Evolutionary conservation across 2,113 vertebrate genomes (phyloP).

Genomic region (Trinectes maculatus): DNA sequence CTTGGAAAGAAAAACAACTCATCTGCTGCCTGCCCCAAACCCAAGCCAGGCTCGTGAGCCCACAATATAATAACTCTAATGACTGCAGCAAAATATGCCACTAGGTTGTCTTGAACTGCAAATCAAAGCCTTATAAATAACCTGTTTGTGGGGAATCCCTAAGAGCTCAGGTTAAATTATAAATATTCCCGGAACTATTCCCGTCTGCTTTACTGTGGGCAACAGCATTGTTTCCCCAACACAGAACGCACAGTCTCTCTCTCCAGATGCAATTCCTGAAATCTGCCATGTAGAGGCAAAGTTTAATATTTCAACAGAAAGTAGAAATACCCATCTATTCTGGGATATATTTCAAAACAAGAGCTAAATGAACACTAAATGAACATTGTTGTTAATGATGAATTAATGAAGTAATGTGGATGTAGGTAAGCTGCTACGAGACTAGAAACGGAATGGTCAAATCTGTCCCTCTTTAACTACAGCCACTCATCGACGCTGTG

Average conservation of each 20-base stretch:
- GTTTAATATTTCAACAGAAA: constrained; percentile 32
- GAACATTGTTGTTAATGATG: background rate
- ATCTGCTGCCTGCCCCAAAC: background rate
- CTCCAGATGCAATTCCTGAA: constrained; percentile 44
- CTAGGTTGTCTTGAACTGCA: background rate
- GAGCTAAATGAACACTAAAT: no score
- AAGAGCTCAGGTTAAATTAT: constrained; percentile 2
- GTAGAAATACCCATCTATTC: constrained; percentile 15
- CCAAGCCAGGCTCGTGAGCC: background rate
- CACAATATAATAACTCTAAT: background rate
- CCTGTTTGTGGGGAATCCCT: constrained; percentile 32
- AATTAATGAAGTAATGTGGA: constrained; percentile 1
- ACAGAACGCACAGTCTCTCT: constrained; percentile 7
- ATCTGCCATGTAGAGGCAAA: background rate
- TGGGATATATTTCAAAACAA: no score
- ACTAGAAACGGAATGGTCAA: constrained; percentile 1
- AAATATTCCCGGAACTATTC: constrained; percentile 19
- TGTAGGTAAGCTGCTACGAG: background rate
- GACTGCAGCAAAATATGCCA: background rate
- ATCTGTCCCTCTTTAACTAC: background rate
- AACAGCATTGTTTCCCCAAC: background rate
- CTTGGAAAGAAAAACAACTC: constrained; percentile 9
- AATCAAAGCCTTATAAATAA: background rate
- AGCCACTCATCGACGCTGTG: background rate
- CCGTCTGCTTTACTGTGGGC: background rate